Percentiles rank a stretch among this genome's conserved stretches.
These are phyloP conservation scores for Scartelaos histophorus DNA, from an alignment of 2,113 vertebrate genomes.

Conservation along the genomic window DNA sequence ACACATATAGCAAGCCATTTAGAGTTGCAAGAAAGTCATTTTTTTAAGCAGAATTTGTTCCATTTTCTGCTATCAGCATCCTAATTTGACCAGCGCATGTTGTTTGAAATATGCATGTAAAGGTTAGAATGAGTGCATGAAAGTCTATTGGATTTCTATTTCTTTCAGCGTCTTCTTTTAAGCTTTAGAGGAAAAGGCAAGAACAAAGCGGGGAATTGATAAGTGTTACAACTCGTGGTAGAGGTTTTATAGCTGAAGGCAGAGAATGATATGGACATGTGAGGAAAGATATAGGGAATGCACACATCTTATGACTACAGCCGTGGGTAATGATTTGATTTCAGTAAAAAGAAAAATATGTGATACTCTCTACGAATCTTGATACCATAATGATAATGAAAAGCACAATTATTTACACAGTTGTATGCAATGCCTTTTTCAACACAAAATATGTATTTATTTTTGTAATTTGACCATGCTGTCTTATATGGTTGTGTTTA, in stretches of 20 bases:
- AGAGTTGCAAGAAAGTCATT: neutral
- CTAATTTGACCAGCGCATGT: neutral
- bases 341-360: too few species aligned
- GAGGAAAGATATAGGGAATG: neutral
- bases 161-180: neutral
- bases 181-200: neutral
- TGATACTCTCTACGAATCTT: too few species aligned
- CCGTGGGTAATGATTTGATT: neutral
- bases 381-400: neutral
- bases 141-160: conserved; percentile 27
- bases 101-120: conserved; percentile 9
- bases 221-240: neutral
- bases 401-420: too few species aligned
- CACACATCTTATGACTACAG: neutral
- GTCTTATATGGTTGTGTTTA: neutral
- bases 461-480: neutral
- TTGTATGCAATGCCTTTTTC: too few species aligned
- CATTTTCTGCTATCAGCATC: neutral
- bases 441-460: neutral
- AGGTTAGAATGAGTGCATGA: conserved; percentile 32
- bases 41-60: neutral
- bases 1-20: neutral
- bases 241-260: too few species aligned
- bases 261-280: neutral
- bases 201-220: neutral